Evolutionary conservation across 2,113 vertebrate genomes (phyloP), one percentile per base, ranked within the genome.

Genomic region (Xiphias gladius): DNA sequence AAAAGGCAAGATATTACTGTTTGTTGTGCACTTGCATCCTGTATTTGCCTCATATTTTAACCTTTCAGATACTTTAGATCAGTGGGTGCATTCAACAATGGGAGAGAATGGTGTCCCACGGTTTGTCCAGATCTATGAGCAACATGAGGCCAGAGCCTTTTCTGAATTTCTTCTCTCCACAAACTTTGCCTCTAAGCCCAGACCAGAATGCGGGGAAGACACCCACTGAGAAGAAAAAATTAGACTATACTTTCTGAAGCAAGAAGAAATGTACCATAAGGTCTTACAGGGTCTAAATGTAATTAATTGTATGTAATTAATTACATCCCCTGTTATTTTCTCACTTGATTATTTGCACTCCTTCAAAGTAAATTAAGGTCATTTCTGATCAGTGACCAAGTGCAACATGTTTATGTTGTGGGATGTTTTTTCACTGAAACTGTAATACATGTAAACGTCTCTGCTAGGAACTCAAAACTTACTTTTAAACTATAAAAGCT

Each of bases 21-120:
- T 32, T 68, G 24, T 57, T 69, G 70, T 64, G 46, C n/a, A 50
- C 28, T 32, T 62, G 22, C 46, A 24, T 55, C 43, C n/a, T 37
- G 39, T 43, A 68, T 73, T 19, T 41, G n/a, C 48, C 58, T 63
- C 48, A 58, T 59, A 59, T 72, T 72, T 79, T n/a, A 68, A 69
- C 55, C 46, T 55, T 62, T 58, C 37, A 64, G 46, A 50, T 64
- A 48, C 70, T 57, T 17, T 35, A 66, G 41, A n/a, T 76, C 59
- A 55, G 16, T 37, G 35, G 57, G 68, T 80, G 58, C 71, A 89
- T 88, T 79, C 26, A 70, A 76, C 81, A 76, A 79, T 68, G 46
- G 71, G 76, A 79, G 67, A 54, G 37, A 83, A 46, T 75, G 72
- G 35, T 81, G 28, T 76, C 79, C 67, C 3, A 32, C 52, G 64